A percentile compares a stretch with the other conserved stretches of the same genome.
Evolutionary conservation across 2,888 invertebrate genomes (phyloP).

Genomic region (Rhingia rostrata): DNA sequence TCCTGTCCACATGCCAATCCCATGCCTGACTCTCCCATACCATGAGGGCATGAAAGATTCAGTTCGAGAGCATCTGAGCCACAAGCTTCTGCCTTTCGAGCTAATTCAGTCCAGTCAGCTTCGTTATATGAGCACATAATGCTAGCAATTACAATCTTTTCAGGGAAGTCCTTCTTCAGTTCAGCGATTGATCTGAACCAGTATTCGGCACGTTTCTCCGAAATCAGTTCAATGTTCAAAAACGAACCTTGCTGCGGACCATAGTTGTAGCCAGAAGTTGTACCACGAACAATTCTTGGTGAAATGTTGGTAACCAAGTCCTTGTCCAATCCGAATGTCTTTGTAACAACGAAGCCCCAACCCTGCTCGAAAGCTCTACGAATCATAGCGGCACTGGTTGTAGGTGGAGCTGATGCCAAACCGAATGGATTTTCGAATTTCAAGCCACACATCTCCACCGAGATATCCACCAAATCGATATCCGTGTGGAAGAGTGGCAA

Average conservation of each 20-base stretch:
- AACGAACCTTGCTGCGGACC: slow-evolving; percentile 99
- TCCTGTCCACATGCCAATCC: slow-evolving; percentile 99
- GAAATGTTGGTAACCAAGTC: slow-evolving; percentile 98
- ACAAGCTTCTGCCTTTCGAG: slow-evolving; percentile 89
- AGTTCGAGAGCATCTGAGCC: slow-evolving; percentile 98
- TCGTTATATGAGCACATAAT: slow-evolving; percentile 96
- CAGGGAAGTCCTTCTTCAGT: slow-evolving; percentile 95
- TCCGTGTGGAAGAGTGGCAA: slow-evolving; percentile 96
- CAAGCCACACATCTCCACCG: slow-evolving; percentile 95
- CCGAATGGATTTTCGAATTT: slow-evolving; percentile 98
- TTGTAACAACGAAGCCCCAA: slow-evolving; percentile 99
- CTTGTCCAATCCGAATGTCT: slow-evolving; percentile 98
- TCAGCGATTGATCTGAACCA: slow-evolving; percentile 95
- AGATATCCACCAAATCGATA: slow-evolving; percentile 96
- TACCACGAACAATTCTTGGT: slow-evolving; percentile 96
- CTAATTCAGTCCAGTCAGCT: slow-evolving; percentile 93
- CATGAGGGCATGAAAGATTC: slow-evolving; percentile 98
- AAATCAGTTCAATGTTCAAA: slow-evolving; percentile 98
- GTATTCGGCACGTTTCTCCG: slow-evolving; percentile 96
- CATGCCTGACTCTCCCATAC: slow-evolving; percentile 99
- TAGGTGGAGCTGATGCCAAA: slow-evolving; percentile 97
- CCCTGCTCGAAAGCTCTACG: slow-evolving; percentile 96
- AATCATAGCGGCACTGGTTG: slow-evolving; percentile 97
- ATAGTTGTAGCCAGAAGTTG: slow-evolving; percentile 94
- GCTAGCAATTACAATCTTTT: slow-evolving; percentile 95